These are phyloP conservation scores for Penaeus vannamei DNA, from an alignment of 1,140 invertebrate genomes.

Conservation along the genomic window DNA sequence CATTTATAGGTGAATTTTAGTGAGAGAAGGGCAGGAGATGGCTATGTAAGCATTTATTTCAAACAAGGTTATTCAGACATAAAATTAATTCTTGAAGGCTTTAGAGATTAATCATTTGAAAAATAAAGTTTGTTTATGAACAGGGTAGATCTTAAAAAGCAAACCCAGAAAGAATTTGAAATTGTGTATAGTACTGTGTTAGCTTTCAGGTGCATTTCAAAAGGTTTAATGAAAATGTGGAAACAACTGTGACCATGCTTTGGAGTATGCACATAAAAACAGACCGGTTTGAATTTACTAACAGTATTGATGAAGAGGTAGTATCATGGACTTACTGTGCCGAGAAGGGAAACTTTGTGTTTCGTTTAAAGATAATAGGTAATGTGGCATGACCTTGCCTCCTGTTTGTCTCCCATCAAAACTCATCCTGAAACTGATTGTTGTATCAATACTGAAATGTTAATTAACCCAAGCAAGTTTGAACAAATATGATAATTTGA, in stretches of 20 bases:
- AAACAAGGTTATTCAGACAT: too few relatives aligned
- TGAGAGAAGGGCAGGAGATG: conserved; percentile 52
- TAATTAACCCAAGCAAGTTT: conserved; percentile 65
- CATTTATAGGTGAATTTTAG: conserved; percentile 53
- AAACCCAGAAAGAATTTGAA: too few relatives aligned
- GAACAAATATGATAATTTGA: conserved; percentile 56
- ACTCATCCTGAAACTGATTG: conserved; percentile 55
- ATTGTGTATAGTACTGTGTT: too few relatives aligned
- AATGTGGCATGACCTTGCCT: conserved; percentile 17
- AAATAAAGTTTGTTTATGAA: background rate
- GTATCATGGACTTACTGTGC: background rate
- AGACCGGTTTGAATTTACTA: too few relatives aligned
- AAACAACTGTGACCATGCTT: too few relatives aligned
- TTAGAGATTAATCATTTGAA: background rate
- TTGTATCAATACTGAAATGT: conserved; percentile 65
- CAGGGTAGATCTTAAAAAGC: background rate
- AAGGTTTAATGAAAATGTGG: too few relatives aligned
- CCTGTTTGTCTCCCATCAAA: conserved; percentile 54
- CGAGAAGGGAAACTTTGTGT: background rate
- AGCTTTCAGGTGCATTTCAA: too few relatives aligned
- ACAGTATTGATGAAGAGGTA: too few relatives aligned
- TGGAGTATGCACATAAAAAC: too few relatives aligned
- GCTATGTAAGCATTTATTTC: too few relatives aligned
- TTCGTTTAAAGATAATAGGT: background rate
- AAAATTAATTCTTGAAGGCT: too few relatives aligned